phyloP scores from a whole-genome alignment of 1,140 invertebrate species.

The Myzus persicae region DNA sequence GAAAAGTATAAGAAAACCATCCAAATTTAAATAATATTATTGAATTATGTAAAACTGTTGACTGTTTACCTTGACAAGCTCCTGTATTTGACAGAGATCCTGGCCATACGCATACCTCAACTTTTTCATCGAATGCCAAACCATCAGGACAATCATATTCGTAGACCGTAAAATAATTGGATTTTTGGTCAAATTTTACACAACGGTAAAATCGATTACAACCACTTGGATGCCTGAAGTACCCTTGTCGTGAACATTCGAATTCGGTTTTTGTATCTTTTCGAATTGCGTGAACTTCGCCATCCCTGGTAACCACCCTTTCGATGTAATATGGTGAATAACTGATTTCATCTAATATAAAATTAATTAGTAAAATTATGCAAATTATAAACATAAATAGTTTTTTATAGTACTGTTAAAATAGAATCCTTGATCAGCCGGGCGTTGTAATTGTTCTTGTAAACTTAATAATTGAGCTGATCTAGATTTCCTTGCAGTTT shows the following conservation, averaged over 20 bases:
- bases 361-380: background rate
- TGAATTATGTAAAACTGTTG: background rate
- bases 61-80: conserved; percentile 69
- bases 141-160: conserved; percentile 84
- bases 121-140: conserved; percentile 79
- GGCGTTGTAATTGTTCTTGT: conserved; percentile 63
- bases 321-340: conserved; percentile 75
- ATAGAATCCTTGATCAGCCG: conserved; percentile 50
- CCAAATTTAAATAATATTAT: background rate
- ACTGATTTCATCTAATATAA: conserved; percentile 46
- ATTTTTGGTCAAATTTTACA: conserved; percentile 79
- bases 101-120: conserved; percentile 85
- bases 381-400: background rate
- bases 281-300: conserved; percentile 74
- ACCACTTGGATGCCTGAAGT: conserved; percentile 68
- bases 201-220: conserved; percentile 78
- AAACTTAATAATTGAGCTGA: conserved; percentile 64
- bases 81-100: conserved; percentile 74
- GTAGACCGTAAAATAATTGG: conserved; percentile 79
- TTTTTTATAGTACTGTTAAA: conserved; percentile 37
- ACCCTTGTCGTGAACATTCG: conserved; percentile 79
- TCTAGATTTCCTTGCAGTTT: conserved; percentile 68
- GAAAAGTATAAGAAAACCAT: background rate
- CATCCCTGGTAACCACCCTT: conserved; percentile 76
- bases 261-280: conserved; percentile 78